These are phyloP conservation scores for Drosophila pseudotalamancana DNA, from an alignment of 2,888 invertebrate genomes.

Conservation along the genomic window DNA sequence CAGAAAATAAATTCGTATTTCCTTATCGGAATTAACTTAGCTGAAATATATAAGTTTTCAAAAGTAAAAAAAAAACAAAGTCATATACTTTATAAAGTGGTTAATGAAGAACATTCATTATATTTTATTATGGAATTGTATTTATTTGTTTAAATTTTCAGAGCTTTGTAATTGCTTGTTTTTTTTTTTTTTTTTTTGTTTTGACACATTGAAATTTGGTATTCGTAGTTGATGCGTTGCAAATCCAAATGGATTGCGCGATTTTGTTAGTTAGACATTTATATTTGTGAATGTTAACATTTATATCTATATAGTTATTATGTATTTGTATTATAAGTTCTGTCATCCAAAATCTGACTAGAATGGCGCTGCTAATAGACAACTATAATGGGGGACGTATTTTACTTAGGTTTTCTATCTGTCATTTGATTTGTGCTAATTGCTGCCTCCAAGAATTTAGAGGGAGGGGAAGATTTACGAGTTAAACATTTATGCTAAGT, in stretches of 20 bases:
- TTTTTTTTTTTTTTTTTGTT: conserved; percentile 28
- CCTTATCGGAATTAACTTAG: neutral
- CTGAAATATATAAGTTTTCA: neutral
- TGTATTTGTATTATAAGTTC: conserved; percentile 24
- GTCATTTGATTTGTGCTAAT: conserved; percentile 51
- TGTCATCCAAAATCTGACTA: conserved; percentile 45
- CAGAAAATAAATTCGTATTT: too few relatives aligned
- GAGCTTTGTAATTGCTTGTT: conserved; percentile 4
- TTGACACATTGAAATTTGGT: conserved; percentile 77
- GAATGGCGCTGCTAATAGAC: conserved; percentile 32
- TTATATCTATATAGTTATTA: conserved; percentile 19
- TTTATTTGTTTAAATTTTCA: conserved; percentile 67
- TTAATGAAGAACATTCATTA: too few relatives aligned
- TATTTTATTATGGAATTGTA: conserved; percentile 44
- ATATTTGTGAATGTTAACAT: conserved; percentile 43
- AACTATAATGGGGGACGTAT: conserved; percentile 7
- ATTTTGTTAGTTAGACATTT: conserved; percentile 60
- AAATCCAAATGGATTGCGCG: conserved; percentile 38
- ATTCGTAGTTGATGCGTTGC: conserved; percentile 40
- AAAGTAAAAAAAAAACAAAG: neutral
- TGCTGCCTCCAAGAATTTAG: conserved; percentile 1
- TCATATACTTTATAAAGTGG: too few relatives aligned
- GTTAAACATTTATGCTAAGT: conserved; percentile 61
- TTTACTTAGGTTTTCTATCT: conserved; percentile 11
- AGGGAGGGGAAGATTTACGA: conserved; percentile 11